Base-by-base conservation (phyloP, 2,888 invertebrate genomes). In the Nomada hirtipes region DNA sequence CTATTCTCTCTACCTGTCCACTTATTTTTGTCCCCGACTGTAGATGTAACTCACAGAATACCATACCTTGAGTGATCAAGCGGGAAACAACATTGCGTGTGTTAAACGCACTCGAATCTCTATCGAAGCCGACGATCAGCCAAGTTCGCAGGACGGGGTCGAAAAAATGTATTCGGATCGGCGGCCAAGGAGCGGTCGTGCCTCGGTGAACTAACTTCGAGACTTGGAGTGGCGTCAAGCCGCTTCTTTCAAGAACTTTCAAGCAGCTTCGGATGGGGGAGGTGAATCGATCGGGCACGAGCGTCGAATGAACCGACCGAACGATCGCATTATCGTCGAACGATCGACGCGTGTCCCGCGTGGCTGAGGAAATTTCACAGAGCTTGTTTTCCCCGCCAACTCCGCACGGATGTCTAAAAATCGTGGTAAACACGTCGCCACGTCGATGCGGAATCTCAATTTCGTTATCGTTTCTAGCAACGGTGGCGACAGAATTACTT, bases 101-200 rank as follows among this genome's bases (percentile, higher is more conserved):
- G 71, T 42, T 52, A 7, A 23, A 44, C 44, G 65, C 15, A 7
- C 26, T 50, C 44, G 9, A 13, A 15, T 4, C 20, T n/a, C 15
- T 10, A 64, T 44, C 72, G 53, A 15, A 15, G 26, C 29, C 10
- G 29, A 23, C 36, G 13, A 18, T 52, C 61, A n/a, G 20, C 10
- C 10, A 70, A 44, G 59, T 50, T 60, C 15, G n/a, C 26, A 44
- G 29, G 18, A 9, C 15, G 64, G 44, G 44, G 55, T 23, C 15
- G 67, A 47, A 73, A 36, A 53, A 47, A 47, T 10, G 47, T 67
- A 73, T 65, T 65, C 55, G 72, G 55, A 73, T 73, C 55, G 55
- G 36, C 65, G 55, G 72, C 52, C 72, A 73, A 73, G 67, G 26
- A 65, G 65, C 44, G 47, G 47, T 15, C 9, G 23, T 72, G 15